Base-by-base conservation (phyloP, 2,113 vertebrate species). In the Lycaon pictus region DNA sequence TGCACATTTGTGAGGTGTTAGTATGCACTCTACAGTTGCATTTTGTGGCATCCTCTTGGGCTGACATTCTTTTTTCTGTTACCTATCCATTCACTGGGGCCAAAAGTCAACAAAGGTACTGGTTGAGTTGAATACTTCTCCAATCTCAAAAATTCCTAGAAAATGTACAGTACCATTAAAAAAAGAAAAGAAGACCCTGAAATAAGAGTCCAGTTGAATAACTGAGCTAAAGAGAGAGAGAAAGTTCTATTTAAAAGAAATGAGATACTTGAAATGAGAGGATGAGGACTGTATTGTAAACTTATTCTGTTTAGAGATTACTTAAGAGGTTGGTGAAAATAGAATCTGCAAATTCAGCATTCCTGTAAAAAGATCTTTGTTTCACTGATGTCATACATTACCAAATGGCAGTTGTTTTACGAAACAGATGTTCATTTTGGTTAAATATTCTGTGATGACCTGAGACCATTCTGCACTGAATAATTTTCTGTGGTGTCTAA, bases 21-120 rank as follows among this genome's bases (percentile, higher is more conserved):
- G 5, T n/a, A 5, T 12, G 23, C 0, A 5, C 19, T 3, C 9
- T 2, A 11, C 2, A 25, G 29, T 6, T 12, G 5, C 0, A 25
- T 32, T 15, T 35, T 77, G 35, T 58, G 35, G 20, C 53, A 53
- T 16, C 35, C 11, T 85, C 53, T 81, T 10, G 11, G n/a, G 13
- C 12, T 25, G 11, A 15, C 3, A 35, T 63, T 11, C 25, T 81
- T 32, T 89, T 51, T 29, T 60, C 29, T 83, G 76, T 22, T 9
- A 58, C 20, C 25, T 88, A 32, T 96, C 43, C 6, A 60, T 56
- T 87, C 60, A 23, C 20, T 48, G 12, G 65, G 32, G 67, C 5
- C 65, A 56, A 88, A 4, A 17, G 87, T 77, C 77, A 95, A 89
- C 12, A 89, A 19, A 92, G 16, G 72, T 56, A 60, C 11, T 53